Evolutionary conservation across 2,797 vertebrate genomes (phyloP), one percentile per base, ranked within the genome.

Genomic region (Odontamblyopus lacepedii): DNA sequence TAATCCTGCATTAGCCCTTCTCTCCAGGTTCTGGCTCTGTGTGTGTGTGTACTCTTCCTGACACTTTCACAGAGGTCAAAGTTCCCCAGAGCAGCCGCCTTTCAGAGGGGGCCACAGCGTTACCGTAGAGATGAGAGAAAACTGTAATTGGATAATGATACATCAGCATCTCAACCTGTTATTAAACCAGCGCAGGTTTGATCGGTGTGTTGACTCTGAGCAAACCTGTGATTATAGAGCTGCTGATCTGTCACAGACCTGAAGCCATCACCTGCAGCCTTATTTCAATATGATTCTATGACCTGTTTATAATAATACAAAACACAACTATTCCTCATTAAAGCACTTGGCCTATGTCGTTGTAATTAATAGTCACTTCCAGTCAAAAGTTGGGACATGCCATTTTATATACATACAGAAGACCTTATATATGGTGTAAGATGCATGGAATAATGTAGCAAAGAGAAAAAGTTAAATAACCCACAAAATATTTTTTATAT

Each of bases 81-180:
- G 83, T 82, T 87, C 89, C 86, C 84, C 70, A 85, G 84, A 88
- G 79, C 81, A 84, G 76, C 80, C 69, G 84, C 84, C 88, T 89
- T 90, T 90, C 87, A 87, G 66, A 63, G 27, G 73, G 79, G 85
- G 67, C 81, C 83, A 84, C 76, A 76, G 82, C 75, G 90, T 89
- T 89, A 83, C 86, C 78, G 76, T 83, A 83, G 87, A 92, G 85
- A 92, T 91, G 89, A 89, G 80, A 91, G 90, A 89, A 90, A 86
- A 84, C 88, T 80, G 88, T 90, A 93, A 93, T 92, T 90, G 89
- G 89, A 92, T 92, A 90, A 93, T 91, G 83, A 90, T 87, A 91
- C 83, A 78, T 89, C 75, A 73, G 87, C 65, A 73, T 72, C 83
- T 72, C 70, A 93, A 84, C 87, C 91, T 87, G 84, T 89, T 82